These are phyloP conservation scores for Cryptoblepharus egeriae DNA, from an alignment of 2,797 vertebrate species.

Conservation along the genomic window DNA sequence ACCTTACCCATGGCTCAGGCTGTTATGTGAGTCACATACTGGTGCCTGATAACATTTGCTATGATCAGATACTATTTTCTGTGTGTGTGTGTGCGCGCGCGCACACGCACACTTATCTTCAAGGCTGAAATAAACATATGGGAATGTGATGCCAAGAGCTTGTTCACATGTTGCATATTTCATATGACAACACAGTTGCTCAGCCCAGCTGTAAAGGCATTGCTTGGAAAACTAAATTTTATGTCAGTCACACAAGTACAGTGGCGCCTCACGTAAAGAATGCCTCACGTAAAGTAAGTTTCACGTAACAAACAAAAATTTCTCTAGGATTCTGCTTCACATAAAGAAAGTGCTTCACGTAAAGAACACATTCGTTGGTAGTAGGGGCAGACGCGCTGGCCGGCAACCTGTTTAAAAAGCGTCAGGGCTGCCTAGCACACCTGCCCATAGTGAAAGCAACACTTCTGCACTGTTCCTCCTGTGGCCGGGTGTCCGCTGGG, in stretches of 20 bases:
- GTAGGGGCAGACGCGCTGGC: too few relatives aligned
- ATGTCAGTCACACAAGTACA: background rate
- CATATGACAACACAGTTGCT: slow-evolving; percentile 26
- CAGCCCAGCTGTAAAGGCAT: slow-evolving; percentile 12
- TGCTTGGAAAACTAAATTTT: slow-evolving; percentile 6
- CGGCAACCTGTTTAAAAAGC: too few relatives aligned
- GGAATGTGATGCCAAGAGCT: background rate
- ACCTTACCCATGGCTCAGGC: background rate
- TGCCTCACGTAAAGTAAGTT: too few relatives aligned
- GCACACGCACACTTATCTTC: slow-evolving; percentile 4
- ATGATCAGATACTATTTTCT: background rate
- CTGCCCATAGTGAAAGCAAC: too few relatives aligned
- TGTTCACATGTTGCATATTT: slow-evolving; percentile 17
- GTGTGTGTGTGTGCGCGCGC: background rate
- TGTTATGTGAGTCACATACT: background rate
- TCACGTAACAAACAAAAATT: too few relatives aligned
- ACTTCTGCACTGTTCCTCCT: too few relatives aligned
- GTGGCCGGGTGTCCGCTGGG: too few relatives aligned
- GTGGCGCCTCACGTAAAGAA: too few relatives aligned
- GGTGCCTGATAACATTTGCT: background rate
- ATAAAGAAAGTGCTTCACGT: too few relatives aligned
- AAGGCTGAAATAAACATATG: background rate
- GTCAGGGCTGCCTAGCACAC: too few relatives aligned
- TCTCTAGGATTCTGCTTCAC: too few relatives aligned
- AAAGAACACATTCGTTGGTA: too few relatives aligned